Evolutionary conservation across 2,113 vertebrate genomes (phyloP).

Genomic region (Zosterops pallidus): DNA sequence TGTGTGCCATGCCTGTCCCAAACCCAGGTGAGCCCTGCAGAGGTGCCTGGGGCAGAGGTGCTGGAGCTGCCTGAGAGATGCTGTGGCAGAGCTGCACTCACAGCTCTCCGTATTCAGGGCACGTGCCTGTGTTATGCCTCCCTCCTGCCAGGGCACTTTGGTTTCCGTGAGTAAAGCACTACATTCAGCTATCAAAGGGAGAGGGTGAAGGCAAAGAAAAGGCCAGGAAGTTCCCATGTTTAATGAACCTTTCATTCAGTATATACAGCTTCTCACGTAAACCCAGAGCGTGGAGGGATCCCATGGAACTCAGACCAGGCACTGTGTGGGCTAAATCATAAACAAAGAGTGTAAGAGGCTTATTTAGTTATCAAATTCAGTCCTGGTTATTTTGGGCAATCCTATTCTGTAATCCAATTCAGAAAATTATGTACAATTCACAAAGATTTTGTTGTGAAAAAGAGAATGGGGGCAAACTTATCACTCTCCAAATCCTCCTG

Average conservation of each 20-base stretch:
- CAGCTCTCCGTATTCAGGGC: neutral
- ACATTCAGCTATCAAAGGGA: slow-evolving; percentile 37
- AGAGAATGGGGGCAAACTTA: no score
- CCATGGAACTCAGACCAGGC: neutral
- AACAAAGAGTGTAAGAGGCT: neutral
- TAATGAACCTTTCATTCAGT: slow-evolving; percentile 34
- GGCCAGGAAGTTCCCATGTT: slow-evolving; percentile 23
- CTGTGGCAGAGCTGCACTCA: neutral
- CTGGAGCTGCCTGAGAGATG: neutral
- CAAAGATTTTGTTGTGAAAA: neutral
- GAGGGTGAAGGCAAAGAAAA: slow-evolving; percentile 48
- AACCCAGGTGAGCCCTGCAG: neutral
- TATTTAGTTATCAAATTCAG: neutral
- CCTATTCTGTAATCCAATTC: neutral
- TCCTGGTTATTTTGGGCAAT: neutral
- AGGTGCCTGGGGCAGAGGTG: neutral
- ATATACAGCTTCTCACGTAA: neutral
- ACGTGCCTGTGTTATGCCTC: neutral
- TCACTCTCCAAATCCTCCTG: no score
- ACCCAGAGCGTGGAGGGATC: neutral
- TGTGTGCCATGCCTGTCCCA: neutral
- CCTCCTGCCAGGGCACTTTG: slow-evolving; percentile 25
- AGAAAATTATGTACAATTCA: neutral
- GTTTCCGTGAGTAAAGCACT: slow-evolving; percentile 25
- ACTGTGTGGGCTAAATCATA: neutral